These are phyloP conservation scores for Proterorhinus semilunaris DNA, from an alignment of 2,113 vertebrate genomes.

Conservation along the genomic window DNA sequence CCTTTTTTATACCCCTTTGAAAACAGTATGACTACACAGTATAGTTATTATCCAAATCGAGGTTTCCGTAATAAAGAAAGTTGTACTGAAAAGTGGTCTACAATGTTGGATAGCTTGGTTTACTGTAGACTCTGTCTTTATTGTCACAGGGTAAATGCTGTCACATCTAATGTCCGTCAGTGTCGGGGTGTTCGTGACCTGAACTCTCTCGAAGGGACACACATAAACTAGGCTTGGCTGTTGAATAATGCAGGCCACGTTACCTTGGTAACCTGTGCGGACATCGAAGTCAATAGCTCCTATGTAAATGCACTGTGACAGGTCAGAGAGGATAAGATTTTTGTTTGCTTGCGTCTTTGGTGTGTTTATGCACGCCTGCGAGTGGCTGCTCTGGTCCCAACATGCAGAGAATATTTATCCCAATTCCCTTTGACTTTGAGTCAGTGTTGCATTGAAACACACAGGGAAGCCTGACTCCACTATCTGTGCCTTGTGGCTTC, in stretches of 20 bases:
- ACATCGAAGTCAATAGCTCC: constrained; percentile 52
- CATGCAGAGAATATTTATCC: constrained; percentile 29
- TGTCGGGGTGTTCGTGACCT: constrained; percentile 25
- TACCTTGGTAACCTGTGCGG: constrained; percentile 63
- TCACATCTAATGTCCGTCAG: constrained; percentile 8
- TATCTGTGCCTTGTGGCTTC: constrained; percentile 24
- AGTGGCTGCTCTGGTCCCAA: background rate
- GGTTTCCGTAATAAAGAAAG: background rate
- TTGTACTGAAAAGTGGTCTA: background rate
- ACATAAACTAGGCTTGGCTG: constrained; percentile 51
- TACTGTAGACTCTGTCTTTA: background rate
- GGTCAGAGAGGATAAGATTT: constrained; percentile 54
- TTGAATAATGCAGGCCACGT: constrained; percentile 69
- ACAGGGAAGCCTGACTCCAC: constrained; percentile 10
- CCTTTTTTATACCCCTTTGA: background rate
- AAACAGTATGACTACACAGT: background rate
- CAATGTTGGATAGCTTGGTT: background rate
- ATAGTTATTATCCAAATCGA: background rate
- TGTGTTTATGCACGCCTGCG: constrained; percentile 1
- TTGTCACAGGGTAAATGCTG: background rate
- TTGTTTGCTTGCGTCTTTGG: constrained; percentile 39
- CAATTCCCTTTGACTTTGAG: constrained; percentile 20
- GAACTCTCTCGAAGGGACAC: constrained; percentile 48
- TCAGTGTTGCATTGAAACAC: constrained; percentile 9
- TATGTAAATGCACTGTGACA: constrained; percentile 60